phyloP scores from a whole-genome alignment of 1,140 invertebrate species.

The Chionoecetes opilio region DNA sequence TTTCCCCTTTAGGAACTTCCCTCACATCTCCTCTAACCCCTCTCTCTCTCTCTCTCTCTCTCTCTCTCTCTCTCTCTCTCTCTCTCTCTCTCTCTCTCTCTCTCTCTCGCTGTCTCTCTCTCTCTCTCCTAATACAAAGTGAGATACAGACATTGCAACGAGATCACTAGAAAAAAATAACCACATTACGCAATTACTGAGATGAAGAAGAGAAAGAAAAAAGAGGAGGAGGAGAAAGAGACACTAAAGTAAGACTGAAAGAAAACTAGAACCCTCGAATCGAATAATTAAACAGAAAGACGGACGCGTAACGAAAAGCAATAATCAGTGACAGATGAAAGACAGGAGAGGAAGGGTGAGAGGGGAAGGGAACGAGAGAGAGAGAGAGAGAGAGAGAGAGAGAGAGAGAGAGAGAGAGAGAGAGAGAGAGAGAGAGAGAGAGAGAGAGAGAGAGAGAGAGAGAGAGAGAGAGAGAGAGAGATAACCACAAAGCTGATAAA shows the following conservation, averaged over 20 bases:
- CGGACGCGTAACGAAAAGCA: neutral
- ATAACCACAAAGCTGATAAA: neutral
- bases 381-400: conserved; percentile 25
- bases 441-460: conserved; percentile 27
- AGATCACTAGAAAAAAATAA: neutral
- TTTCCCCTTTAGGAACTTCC: neutral
- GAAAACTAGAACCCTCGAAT: neutral
- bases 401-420: conserved; percentile 21
- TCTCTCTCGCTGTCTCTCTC: no score
- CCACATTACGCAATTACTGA: neutral
- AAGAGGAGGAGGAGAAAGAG: neutral
- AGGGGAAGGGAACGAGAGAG: no score
- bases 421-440: conserved; percentile 19
- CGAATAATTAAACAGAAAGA: neutral
- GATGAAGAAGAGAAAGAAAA: neutral
- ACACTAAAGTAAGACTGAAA: neutral
- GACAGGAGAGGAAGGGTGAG: neutral
- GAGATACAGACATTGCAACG: neutral
- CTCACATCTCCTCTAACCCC: neutral
- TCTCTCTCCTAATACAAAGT: neutral
- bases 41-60: neutral
- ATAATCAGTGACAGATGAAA: conserved; percentile 30
- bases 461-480: conserved; percentile 9
- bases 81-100: neutral
- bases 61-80: neutral